Conservation (phyloP, 2,888 invertebrate species). For the Lasioglossum lativentre region DNA sequence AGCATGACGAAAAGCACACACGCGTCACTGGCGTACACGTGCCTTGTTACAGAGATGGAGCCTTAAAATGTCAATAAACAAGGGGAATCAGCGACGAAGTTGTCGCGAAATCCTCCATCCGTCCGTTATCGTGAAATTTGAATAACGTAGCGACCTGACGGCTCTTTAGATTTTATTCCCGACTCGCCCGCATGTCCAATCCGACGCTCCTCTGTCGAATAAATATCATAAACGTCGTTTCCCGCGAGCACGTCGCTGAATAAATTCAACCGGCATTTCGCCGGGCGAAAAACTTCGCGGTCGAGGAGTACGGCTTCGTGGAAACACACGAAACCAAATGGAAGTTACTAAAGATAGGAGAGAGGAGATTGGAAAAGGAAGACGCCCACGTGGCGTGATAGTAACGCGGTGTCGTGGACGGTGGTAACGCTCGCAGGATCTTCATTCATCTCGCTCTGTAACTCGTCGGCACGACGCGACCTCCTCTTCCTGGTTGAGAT, state of each 20-base stretch:
- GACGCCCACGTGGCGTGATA: slow-evolving; percentile 64
- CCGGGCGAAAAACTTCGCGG: slow-evolving; percentile 22
- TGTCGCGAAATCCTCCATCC: slow-evolving; percentile 26
- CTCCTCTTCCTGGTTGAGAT: slow-evolving; percentile 1
- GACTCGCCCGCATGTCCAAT: slow-evolving; percentile 45
- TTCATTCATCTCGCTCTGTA: slow-evolving; percentile 44
- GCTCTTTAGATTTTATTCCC: slow-evolving; percentile 35
- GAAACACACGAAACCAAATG: slow-evolving; percentile 50
- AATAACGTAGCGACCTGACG: slow-evolving; percentile 32
- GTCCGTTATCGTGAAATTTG: slow-evolving; percentile 46
- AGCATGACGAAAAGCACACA: not conserved
- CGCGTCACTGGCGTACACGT: not conserved
- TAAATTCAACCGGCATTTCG: slow-evolving; percentile 40
- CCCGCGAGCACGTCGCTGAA: slow-evolving; percentile 32
- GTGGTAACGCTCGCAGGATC: slow-evolving; percentile 28
- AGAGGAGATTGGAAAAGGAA: slow-evolving; percentile 52
- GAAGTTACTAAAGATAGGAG: slow-evolving; percentile 63
- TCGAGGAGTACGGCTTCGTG: slow-evolving; percentile 20
- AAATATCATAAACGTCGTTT: slow-evolving; percentile 58
- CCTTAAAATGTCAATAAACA: slow-evolving; percentile 40
- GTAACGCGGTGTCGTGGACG: slow-evolving; percentile 27
- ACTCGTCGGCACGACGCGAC: not conserved
- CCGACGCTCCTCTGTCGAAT: slow-evolving; percentile 31
- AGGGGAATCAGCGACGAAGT: not conserved
- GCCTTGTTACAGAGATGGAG: not conserved